Evolutionary conservation across 1,140 invertebrate genomes (phyloP).

Genomic region (Tetramorium alpestre): DNA sequence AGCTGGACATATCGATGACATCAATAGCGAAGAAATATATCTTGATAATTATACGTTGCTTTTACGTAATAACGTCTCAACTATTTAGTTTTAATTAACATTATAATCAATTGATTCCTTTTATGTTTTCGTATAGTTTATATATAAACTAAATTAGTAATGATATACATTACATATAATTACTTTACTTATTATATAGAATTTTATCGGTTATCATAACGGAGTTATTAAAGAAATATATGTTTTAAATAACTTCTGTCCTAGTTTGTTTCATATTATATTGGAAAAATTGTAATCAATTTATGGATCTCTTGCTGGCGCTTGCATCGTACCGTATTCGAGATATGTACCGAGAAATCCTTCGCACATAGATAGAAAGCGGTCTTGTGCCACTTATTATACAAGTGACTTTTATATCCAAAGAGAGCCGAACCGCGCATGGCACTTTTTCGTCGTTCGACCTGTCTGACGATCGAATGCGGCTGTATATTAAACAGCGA

Average conservation of each 20-base stretch:
- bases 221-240: neutral
- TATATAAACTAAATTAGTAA: neutral
- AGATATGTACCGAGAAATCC: slow-evolving; percentile 32
- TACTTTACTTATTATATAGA: neutral
- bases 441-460: slow-evolving; percentile 13
- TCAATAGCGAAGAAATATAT: neutral
- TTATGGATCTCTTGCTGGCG: neutral
- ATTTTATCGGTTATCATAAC: neutral
- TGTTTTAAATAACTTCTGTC: neutral
- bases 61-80: neutral
- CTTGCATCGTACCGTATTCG: neutral
- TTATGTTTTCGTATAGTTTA: neutral
- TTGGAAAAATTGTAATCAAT: neutral
- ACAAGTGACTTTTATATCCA: slow-evolving; percentile 44
- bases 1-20: slow-evolving; percentile 7
- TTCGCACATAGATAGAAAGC: slow-evolving; percentile 66
- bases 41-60: neutral
- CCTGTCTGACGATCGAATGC: neutral
- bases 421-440: slow-evolving; percentile 16
- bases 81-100: neutral
- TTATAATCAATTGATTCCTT: neutral
- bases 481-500: neutral
- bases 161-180: neutral
- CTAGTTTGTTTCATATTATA: neutral
- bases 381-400: slow-evolving; percentile 72